Evolutionary conservation across 2,797 vertebrate genomes (phyloP).

Genomic region (Megaceryle alcyon): DNA sequence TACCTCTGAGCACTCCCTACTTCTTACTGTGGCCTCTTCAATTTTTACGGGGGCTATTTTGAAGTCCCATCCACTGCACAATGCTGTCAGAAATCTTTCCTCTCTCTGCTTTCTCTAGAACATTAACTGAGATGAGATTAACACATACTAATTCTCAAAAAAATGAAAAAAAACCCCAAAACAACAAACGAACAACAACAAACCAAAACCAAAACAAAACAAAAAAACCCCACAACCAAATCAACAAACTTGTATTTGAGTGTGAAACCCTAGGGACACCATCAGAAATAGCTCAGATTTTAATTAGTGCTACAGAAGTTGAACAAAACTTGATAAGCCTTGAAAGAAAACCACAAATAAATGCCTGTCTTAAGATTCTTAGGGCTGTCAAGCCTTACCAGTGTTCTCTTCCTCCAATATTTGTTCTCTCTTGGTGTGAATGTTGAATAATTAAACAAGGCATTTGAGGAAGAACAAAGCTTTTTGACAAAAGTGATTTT

Average conservation of each 20-base stretch:
- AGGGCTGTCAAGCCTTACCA: background rate
- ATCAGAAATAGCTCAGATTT: background rate
- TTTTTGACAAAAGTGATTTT: slow-evolving; percentile 59
- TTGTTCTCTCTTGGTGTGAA: background rate
- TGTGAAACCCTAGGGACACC: background rate
- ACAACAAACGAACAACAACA: too few relatives aligned
- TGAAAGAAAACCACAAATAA: slow-evolving; percentile 7
- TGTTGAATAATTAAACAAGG: slow-evolving; percentile 58
- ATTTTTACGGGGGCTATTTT: background rate
- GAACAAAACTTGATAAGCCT: background rate
- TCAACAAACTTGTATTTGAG: background rate
- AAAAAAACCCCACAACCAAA: too few relatives aligned
- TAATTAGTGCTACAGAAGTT: background rate
- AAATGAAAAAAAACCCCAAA: background rate
- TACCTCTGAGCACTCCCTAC: background rate
- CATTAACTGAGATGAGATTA: background rate
- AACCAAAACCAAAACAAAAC: too few relatives aligned
- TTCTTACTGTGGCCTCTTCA: background rate
- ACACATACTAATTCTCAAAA: background rate
- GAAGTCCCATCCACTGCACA: background rate
- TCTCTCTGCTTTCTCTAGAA: background rate
- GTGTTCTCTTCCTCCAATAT: background rate
- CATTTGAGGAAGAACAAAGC: slow-evolving; percentile 27
- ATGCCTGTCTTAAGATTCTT: background rate
- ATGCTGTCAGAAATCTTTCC: background rate